These are phyloP conservation scores for Lucilia cuprina DNA, from an alignment of 1,140 invertebrate genomes.

Conservation along the genomic window DNA sequence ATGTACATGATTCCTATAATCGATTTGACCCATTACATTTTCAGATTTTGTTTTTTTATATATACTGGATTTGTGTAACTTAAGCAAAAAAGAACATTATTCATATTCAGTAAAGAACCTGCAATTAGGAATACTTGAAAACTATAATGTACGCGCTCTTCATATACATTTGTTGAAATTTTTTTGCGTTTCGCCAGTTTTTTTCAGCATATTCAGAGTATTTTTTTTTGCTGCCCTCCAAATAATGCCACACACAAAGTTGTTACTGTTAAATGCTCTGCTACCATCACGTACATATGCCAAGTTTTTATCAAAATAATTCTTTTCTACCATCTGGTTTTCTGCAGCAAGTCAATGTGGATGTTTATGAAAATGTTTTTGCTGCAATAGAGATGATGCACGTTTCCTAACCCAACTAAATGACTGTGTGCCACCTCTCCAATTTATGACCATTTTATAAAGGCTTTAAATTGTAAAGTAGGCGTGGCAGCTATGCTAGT, in stretches of 20 bases:
- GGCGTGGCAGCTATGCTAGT: conserved; percentile 13
- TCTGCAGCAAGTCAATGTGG: neutral
- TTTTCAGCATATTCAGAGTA: neutral
- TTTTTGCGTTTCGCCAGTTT: neutral
- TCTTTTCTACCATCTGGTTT: neutral
- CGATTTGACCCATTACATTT: neutral
- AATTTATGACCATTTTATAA: neutral
- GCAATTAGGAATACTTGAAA: conserved; percentile 11
- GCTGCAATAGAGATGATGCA: neutral
- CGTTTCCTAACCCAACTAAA: neutral
- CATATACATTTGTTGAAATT: neutral
- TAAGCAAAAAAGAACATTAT: neutral
- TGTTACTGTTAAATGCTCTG: conserved; percentile 17
- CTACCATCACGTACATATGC: conserved; percentile 4
- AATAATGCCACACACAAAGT: conserved; percentile 15
- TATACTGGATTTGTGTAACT: neutral
- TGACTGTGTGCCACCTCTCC: neutral
- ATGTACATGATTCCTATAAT: neutral
- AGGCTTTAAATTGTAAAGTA: conserved; percentile 15
- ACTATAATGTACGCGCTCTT: conserved; percentile 7
- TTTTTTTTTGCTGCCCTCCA: neutral
- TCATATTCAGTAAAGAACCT: conserved; percentile 14
- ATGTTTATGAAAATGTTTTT: neutral
- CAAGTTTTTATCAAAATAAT: conserved; percentile 8
- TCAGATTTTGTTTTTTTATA: neutral